These are phyloP conservation scores for Harpalus rubripes DNA, from an alignment of 2,888 invertebrate genomes.

Conservation along the genomic window DNA sequence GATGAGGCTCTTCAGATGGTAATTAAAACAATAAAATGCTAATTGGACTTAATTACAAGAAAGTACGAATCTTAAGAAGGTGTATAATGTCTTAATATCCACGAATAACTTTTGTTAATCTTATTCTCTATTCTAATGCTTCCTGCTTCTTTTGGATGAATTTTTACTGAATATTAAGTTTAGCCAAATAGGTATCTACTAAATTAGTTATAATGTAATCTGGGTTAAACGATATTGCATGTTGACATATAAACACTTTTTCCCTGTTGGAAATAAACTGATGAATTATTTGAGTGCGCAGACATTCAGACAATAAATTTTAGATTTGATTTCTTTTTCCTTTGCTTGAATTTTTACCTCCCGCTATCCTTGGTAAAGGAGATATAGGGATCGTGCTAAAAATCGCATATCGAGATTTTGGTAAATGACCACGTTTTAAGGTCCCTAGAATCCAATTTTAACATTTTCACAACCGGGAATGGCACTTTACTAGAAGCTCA, in stretches of 20 bases:
- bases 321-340: not conserved
- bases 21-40: conserved; percentile 58
- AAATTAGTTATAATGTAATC: not conserved
- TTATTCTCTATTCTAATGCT: conserved; percentile 21
- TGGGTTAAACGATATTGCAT: not conserved
- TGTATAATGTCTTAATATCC: conserved; percentile 52
- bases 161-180: conserved; percentile 1
- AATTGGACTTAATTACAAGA: conserved; percentile 50
- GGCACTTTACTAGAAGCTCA: too few relatives aligned
- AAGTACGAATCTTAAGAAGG: conserved; percentile 56
- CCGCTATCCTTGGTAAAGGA: too few relatives aligned
- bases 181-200: not conserved
- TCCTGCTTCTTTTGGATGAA: conserved; percentile 8
- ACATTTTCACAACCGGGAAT: too few relatives aligned
- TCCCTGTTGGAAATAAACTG: not conserved
- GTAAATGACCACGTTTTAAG: too few relatives aligned
- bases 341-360: not conserved
- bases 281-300: not conserved
- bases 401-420: too few relatives aligned
- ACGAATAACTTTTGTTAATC: conserved; percentile 22
- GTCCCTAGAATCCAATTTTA: too few relatives aligned
- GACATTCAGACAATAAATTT: not conserved
- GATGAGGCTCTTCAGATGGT: conserved; percentile 49
- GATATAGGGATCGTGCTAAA: too few relatives aligned
- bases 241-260: conserved; percentile 3